Conservation (phyloP, 2,888 invertebrate genomes). For the Drosophila mimetica region DNA sequence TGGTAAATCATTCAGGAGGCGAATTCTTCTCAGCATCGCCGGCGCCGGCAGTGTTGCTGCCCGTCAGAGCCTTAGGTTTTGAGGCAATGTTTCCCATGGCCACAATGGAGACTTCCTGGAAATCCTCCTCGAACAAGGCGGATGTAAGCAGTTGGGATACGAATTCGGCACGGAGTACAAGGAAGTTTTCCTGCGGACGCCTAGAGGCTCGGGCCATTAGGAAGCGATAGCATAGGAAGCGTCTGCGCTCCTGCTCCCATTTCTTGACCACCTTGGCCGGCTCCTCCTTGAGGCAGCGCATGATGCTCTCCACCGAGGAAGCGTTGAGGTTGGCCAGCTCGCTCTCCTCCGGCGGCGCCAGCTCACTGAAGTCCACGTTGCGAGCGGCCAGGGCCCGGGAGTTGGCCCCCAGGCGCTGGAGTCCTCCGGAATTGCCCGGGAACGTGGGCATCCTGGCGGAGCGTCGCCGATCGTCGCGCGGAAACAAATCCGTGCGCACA, state of each 20-base stretch:
- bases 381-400: conserved; percentile 10
- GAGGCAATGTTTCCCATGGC: neutral
- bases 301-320: conserved; percentile 11
- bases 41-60: conserved; percentile 50
- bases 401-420: neutral
- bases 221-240: conserved; percentile 58
- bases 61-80: conserved; percentile 3
- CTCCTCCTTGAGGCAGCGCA: conserved; percentile 50
- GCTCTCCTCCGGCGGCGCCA: conserved; percentile 24
- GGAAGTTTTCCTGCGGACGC: conserved; percentile 34
- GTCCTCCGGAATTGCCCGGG: neutral
- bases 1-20: conserved; percentile 7
- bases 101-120: conserved; percentile 2
- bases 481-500: conserved; percentile 5
- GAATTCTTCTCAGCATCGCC: conserved; percentile 54
- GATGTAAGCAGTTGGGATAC: conserved; percentile 63
- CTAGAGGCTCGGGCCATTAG: neutral
- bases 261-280: conserved; percentile 17
- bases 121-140: conserved; percentile 58
- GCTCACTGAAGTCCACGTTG: conserved; percentile 34
- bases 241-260: conserved; percentile 42
- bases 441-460: neutral
- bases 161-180: conserved; percentile 60
- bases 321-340: conserved; percentile 22
- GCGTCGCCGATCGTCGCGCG: conserved; percentile 18